Conservation (phyloP, 2,888 invertebrate genomes). For the Drosophila nr. fundita region DNA sequence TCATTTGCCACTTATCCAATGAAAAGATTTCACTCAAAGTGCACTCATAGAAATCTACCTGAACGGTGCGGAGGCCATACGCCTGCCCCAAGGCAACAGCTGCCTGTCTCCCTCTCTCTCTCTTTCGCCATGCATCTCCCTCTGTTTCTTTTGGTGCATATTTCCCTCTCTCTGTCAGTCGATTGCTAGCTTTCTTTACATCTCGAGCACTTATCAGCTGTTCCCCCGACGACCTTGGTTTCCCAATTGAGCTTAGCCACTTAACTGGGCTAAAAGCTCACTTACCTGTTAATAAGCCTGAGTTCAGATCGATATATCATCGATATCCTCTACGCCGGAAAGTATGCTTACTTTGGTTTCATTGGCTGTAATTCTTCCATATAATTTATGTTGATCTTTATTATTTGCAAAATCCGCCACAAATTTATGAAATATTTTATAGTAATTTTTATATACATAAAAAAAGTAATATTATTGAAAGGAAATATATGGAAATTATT, state of each 20-base stretch:
- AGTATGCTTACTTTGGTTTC: conserved; percentile 32
- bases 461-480: not conserved
- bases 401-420: not conserved
- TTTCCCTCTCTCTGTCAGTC: conserved; percentile 15
- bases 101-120: conserved; percentile 7
- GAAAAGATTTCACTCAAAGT: conserved; percentile 61
- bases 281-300: conserved; percentile 4
- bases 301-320: not conserved
- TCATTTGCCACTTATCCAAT: conserved; percentile 48
- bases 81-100: conserved; percentile 21
- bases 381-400: not conserved
- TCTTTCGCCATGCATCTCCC: conserved; percentile 22
- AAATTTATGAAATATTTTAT: too few species aligned
- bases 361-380: not conserved
- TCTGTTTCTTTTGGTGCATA: not conserved
- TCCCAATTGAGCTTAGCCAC: not conserved
- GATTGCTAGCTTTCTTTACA: conserved; percentile 12
- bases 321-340: conserved; percentile 23
- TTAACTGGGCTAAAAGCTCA: not conserved
- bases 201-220: not conserved
- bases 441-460: not conserved
- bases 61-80: not conserved
- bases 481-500: not conserved
- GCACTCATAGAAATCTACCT: conserved; percentile 48
- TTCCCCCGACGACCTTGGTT: conserved; percentile 33